Percentiles rank a stretch among this genome's conserved stretches.
Evolutionary conservation across 2,888 invertebrate genomes (phyloP).

Genomic region (Apeira syringaria): DNA sequence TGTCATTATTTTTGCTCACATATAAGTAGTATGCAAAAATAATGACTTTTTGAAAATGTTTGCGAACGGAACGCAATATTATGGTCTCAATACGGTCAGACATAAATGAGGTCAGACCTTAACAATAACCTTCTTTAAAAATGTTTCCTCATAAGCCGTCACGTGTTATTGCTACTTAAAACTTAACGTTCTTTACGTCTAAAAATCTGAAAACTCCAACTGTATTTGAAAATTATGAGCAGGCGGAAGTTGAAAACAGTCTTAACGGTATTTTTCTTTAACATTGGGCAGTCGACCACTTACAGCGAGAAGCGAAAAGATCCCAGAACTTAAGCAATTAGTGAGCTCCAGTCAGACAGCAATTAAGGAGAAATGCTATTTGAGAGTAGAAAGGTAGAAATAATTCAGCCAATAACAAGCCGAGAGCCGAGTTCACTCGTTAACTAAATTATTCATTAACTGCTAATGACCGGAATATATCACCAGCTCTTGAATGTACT

Average conservation of each 20-base stretch:
- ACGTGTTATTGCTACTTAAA: slow-evolving; percentile 12
- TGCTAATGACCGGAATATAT: slow-evolving; percentile 71
- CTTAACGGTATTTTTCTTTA: slow-evolving; percentile 73
- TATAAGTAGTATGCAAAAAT: too few relatives aligned
- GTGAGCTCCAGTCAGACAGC: slow-evolving; percentile 79
- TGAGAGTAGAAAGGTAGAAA: slow-evolving; percentile 75
- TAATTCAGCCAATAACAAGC: slow-evolving; percentile 77
- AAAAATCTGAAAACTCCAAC: slow-evolving; percentile 40
- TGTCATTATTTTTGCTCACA: too few relatives aligned
- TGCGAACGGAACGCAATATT: too few relatives aligned
- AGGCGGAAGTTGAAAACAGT: slow-evolving; percentile 65
- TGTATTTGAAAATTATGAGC: slow-evolving; percentile 57
- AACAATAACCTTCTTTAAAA: too few relatives aligned
- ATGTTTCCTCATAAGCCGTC: slow-evolving; percentile 3
- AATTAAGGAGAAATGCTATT: slow-evolving; percentile 80
- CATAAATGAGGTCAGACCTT: too few relatives aligned
- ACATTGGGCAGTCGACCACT: slow-evolving; percentile 69
- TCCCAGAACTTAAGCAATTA: slow-evolving; percentile 82
- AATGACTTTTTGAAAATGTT: too few relatives aligned
- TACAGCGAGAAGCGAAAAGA: slow-evolving; percentile 71
- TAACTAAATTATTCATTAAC: slow-evolving; percentile 78
- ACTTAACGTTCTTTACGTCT: slow-evolving; percentile 37
- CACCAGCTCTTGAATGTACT: slow-evolving; percentile 42
- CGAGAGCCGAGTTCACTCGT: slow-evolving; percentile 61
- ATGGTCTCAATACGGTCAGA: too few relatives aligned